Percentiles rank a stretch among this genome's conserved stretches.
phyloP scores from a whole-genome alignment of 1,140 invertebrate genomes.

The Leptopilina boulardi region DNA sequence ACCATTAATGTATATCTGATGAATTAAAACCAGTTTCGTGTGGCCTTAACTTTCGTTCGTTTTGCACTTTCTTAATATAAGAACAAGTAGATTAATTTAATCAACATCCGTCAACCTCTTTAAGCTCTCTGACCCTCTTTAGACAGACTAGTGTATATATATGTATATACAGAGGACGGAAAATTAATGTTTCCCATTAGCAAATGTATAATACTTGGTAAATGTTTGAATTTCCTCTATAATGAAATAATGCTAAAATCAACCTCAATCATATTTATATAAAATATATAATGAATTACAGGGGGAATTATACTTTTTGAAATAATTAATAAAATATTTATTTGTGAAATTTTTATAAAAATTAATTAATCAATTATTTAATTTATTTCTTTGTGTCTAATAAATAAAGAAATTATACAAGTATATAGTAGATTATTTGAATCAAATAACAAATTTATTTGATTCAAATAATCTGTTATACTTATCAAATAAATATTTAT shows the following conservation, averaged over 20 bases:
- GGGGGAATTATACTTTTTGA: no score
- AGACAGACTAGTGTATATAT: background rate
- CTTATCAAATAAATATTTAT: no score
- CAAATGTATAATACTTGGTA: background rate
- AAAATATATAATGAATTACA: no score
- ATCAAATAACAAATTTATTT: no score
- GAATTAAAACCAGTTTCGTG: constrained; percentile 1
- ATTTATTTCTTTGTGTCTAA: no score
- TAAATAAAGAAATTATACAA: no score
- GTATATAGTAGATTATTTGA: no score
- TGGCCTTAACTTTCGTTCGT: constrained; percentile 22
- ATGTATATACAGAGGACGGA: background rate
- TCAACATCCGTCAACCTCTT: constrained; percentile 14
- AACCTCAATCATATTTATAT: background rate
- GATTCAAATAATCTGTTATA: no score
- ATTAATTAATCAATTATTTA: no score
- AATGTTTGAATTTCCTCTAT: background rate
- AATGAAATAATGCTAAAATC: background rate
- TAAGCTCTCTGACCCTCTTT: background rate
- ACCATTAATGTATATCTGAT: background rate
- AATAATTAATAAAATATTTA: no score
- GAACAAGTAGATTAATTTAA: constrained; percentile 2
- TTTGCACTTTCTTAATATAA: background rate
- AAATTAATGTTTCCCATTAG: constrained; percentile 6
- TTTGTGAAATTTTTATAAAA: no score